phyloP scores from a whole-genome alignment of 2,888 invertebrate genomes.

The Trichacis sp. region DNA sequence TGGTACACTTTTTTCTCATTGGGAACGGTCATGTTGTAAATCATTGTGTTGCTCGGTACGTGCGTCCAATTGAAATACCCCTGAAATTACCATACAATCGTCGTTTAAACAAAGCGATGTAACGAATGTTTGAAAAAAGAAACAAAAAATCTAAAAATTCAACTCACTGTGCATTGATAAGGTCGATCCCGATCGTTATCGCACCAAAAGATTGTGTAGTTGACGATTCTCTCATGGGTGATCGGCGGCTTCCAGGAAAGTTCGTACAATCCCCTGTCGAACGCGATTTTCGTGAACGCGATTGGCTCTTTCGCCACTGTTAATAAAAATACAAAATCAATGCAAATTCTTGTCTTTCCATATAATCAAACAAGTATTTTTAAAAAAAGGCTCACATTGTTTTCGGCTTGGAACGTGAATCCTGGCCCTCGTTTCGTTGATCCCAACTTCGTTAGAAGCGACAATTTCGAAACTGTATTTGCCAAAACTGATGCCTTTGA shows the following conservation, averaged over 20 bases:
- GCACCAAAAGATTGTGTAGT: slow-evolving; percentile 89
- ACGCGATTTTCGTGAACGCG: slow-evolving; percentile 80
- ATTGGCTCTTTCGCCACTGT: slow-evolving; percentile 71
- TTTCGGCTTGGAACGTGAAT: slow-evolving; percentile 74
- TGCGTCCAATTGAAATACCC: slow-evolving; percentile 75
- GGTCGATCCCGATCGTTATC: slow-evolving; percentile 72
- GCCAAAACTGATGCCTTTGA: slow-evolving; percentile 70
- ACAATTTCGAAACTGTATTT: slow-evolving; percentile 73
- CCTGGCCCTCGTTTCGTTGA: slow-evolving; percentile 72
- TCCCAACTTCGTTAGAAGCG: slow-evolving; percentile 75
- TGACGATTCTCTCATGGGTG: slow-evolving; percentile 70
- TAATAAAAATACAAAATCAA: too few species aligned
- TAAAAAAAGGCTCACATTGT: slow-evolving; percentile 68
- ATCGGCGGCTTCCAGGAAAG: slow-evolving; percentile 79
- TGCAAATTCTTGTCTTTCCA: too few species aligned
- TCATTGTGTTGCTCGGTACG: slow-evolving; percentile 70
- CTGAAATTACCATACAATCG: slow-evolving; percentile 54
- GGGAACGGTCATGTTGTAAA: slow-evolving; percentile 74
- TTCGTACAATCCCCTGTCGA: slow-evolving; percentile 79
- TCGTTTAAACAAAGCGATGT: not conserved
- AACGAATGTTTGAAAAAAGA: not conserved
- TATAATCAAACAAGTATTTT: too few species aligned
- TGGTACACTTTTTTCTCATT: slow-evolving; percentile 74
- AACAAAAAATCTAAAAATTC: not conserved
- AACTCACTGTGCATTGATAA: slow-evolving; percentile 72